These are phyloP conservation scores for Saccostrea echinata DNA, from an alignment of 1,140 invertebrate species.

Conservation along the genomic window DNA sequence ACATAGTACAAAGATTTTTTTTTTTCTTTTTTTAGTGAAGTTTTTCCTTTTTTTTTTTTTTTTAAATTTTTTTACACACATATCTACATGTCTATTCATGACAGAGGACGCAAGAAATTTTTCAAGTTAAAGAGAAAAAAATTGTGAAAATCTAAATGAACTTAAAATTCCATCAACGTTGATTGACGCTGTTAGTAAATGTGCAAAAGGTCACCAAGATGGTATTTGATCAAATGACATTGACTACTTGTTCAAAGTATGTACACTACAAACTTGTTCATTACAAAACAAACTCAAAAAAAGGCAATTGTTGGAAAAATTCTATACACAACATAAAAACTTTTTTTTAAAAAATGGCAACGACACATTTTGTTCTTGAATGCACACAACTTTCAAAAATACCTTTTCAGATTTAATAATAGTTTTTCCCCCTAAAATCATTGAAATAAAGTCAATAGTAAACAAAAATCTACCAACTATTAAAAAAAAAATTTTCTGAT, in stretches of 20 bases:
- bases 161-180: background rate
- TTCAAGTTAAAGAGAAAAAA: background rate
- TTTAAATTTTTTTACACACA: slow-evolving; percentile 34
- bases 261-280: slow-evolving; percentile 7
- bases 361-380: background rate
- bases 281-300: background rate
- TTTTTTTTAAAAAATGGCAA: background rate
- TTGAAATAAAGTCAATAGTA: background rate
- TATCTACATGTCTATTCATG: slow-evolving; percentile 52
- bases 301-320: background rate
- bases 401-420: background rate
- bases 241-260: background rate
- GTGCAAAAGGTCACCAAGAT: background rate
- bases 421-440: too few relatives aligned
- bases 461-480: slow-evolving; percentile 16
- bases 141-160: background rate
- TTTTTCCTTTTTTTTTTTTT: slow-evolving; percentile 49
- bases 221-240: background rate
- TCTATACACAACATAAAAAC: background rate
- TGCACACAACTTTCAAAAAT: background rate
- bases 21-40: slow-evolving; percentile 33
- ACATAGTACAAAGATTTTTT: slow-evolving; percentile 49
- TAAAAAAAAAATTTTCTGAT: slow-evolving; percentile 30
- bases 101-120: slow-evolving; percentile 44
- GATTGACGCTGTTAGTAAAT: background rate